Base-by-base conservation (phyloP, 2,888 invertebrate genomes). In the Tetanocera ferruginea region DNA sequence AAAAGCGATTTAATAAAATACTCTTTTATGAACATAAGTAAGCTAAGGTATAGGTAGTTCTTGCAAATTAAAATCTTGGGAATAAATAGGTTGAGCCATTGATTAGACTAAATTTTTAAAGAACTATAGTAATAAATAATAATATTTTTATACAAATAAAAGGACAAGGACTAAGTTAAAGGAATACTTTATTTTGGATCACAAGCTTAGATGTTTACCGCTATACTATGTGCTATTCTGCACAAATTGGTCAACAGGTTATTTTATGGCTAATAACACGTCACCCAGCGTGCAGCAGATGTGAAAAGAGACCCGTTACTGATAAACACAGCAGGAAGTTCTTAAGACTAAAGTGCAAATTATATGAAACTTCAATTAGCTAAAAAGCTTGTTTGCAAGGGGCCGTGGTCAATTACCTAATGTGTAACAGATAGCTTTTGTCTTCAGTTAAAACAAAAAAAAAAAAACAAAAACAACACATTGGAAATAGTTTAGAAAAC, bases 361-460 rank as follows among this genome's bases (percentile, higher is more conserved):
- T 43, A 25, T 34, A n/a, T 52, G 51, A 19, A 52, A 37, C 55
- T 75, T 67, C 75, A 75, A 75, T 75, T 75, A 75, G 57, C 52
- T 75, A 75, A 75, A 66, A 37, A 75, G 67, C 75, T 55, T 62
- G 43, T 37, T 72, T 19, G 60, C 43, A 64, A 34, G 60, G 75
- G n/a, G 66, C 23, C 67, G 28, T 55, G 52, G 55, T 34, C 75
- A 75, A 75, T 75, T 75, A 75, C 25, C 75, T 75, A 75, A 75
- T 75, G 75, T 75, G 75, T 67, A 75, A 75, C 55, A 66, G 75
- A 75, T 75, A 75, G 34, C 52, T 34, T 55, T 75, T 75, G 75
- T 75, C 5, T 9, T 3, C 23, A 31, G 43, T 4, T 5, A 25
- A 52, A 34, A 31, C 23, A 19, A 14, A 49, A 6, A 6, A 49